These are phyloP conservation scores for Vireo altiloquus DNA, from an alignment of 2,113 vertebrate genomes.

Conservation along the genomic window DNA sequence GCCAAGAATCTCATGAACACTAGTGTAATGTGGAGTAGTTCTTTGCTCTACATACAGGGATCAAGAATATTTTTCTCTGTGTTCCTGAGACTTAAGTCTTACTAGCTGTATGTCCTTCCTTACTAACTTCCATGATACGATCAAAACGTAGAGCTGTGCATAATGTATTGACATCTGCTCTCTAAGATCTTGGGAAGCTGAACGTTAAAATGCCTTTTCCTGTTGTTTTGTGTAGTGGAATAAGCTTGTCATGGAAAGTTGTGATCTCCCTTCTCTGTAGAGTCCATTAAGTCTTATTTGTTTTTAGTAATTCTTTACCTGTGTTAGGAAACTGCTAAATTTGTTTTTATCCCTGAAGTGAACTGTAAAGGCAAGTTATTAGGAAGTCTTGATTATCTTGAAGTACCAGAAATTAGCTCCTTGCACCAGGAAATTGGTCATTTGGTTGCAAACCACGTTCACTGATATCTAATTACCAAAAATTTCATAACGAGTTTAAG, in stretches of 20 bases:
- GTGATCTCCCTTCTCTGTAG: not conserved
- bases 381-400: not conserved
- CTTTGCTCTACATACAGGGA: not conserved
- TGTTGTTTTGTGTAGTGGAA: not conserved
- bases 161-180: not conserved
- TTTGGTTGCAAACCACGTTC: not conserved
- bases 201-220: not conserved
- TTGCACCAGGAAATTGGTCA: not conserved
- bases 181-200: not conserved
- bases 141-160: not conserved
- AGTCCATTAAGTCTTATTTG: not conserved
- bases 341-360: not conserved
- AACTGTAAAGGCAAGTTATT: not conserved
- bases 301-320: not conserved
- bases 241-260: not conserved
- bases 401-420: not conserved
- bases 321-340: not conserved
- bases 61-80: not conserved
- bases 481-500: not conserved
- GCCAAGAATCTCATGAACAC: not conserved
- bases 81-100: too few relatives aligned
- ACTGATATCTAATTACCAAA: not conserved
- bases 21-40: not conserved
- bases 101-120: not conserved
- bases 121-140: not conserved